Evolutionary conservation across 1,140 invertebrate genomes (phyloP), one percentile per base, ranked within the genome.

Genomic region (Apis florea): DNA sequence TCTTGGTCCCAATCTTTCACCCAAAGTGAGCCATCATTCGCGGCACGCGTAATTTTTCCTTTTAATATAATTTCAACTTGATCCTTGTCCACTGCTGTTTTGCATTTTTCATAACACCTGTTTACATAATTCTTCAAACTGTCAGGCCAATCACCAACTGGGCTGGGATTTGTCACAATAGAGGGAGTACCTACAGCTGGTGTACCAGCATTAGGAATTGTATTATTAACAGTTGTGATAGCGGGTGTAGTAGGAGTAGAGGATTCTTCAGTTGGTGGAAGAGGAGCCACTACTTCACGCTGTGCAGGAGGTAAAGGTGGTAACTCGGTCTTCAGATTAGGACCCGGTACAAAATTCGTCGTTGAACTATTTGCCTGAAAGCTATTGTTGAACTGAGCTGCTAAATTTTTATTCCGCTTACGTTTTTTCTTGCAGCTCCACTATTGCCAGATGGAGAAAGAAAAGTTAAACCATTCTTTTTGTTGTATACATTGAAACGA

Each of bases 31-130:
- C 97, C 97, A 85, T 96, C 96, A 87, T 96, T 96, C n/a, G 97
- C 97, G 1, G 98, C 97, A 67, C 96, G 95, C 31, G 97, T 98
- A 79, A 99, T 96, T 93, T 98, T 98, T 58, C 97, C 97, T 92
- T 98, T 99, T 53, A 99, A 94, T 85, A 98, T 97, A 80, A 98
- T 97, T 91, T 98, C 97, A 74, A 99, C 97, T 91, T 98, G 96
- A 95, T 99, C 97, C 93, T 98, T 97, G 92, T 99, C 97, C 76
- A 97, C 95, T 75, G 96, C 95, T 19, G 97, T 97, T 88, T 96
- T 96, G 90, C 98, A 99, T 93, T 97, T 97, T 58, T 96, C 96
- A 94, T 98, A 99, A 89, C 98, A 98, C 84, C 97, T 95, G 88
- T 97, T 96, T 17, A 99, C 98, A 93, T 98, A 99, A 81, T 97